These are phyloP conservation scores for Macaria notata DNA, from an alignment of 2,888 invertebrate species.

Conservation along the genomic window DNA sequence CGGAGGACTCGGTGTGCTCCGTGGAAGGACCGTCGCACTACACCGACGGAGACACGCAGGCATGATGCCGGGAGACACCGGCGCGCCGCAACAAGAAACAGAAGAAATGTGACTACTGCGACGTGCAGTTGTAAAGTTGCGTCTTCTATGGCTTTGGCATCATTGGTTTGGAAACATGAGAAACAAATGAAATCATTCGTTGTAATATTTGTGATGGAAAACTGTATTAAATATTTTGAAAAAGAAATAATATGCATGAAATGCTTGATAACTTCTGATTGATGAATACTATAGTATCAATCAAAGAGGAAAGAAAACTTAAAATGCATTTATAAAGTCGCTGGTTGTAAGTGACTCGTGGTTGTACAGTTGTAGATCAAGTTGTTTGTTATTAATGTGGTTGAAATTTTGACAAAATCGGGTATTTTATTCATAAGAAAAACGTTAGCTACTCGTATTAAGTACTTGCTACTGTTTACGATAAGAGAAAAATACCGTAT, in stretches of 20 bases:
- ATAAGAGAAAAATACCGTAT: constrained; percentile 7
- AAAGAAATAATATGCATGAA: too few relatives aligned
- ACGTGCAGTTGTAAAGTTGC: constrained; percentile 33
- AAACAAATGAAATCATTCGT: too few relatives aligned
- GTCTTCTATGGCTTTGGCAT: neutral
- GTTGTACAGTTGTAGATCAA: constrained; percentile 34
- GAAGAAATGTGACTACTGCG: constrained; percentile 28
- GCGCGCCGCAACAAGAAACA: constrained; percentile 10
- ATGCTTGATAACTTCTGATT: too few relatives aligned
- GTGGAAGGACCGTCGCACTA: constrained; percentile 90
- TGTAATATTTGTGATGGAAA: too few relatives aligned
- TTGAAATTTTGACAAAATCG: constrained; percentile 35
- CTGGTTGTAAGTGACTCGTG: neutral
- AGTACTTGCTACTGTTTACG: constrained; percentile 20
- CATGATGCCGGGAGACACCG: constrained; percentile 50
- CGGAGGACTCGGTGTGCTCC: constrained; percentile 95
- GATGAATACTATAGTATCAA: too few relatives aligned
- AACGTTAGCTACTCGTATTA: constrained; percentile 13
- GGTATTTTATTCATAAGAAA: constrained; percentile 20
- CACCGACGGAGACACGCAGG: constrained; percentile 81
- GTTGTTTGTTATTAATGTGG: constrained; percentile 43
- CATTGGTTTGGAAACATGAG: too few relatives aligned
- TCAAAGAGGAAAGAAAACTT: neutral
- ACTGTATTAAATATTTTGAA: too few relatives aligned
- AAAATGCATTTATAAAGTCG: too few relatives aligned